Base-by-base conservation (phyloP, 1,140 invertebrate species). In the Cyclargus thomasi region DNA sequence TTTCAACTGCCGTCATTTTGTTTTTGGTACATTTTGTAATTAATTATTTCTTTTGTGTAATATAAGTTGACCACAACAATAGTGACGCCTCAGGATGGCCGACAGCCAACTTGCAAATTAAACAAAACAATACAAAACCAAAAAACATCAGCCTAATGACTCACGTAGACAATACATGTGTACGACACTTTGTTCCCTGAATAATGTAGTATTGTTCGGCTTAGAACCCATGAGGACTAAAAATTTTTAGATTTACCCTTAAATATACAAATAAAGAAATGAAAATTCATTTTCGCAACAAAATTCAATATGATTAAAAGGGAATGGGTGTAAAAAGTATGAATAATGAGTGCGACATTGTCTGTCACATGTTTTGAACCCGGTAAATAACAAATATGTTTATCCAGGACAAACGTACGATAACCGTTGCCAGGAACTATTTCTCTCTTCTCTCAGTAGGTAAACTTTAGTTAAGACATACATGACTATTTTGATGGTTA, bases 141-240 rank as follows among this genome's bases (percentile, higher is more conserved):
- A 88, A 90, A 86, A 79, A 64, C 77, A 67, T 69, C 67, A 72
- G 68, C 78, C 67, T 88, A 88, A 90, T 90, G 86, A 90, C 75
- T 88, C 87, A 90, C 87, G 87, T 90, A 85, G 68, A 83, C 80
- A 83, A 85, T 86, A 90, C 86, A 90, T 80, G 82, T 88, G 87
- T 89, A 76, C 70, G 74, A 79, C 77, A 79, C 80, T 79, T 75
- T 79, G 81, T 82, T 70, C 74, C 81, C 81, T 82, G 80, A 83
- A 75, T 76, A 68, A 57, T 65, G 55, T 59, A 10, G 17, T 71
- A 20, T 2, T 59, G 1, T 59, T 59, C 11, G 39, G 39, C 3
- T 8, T 0, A 16, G 11, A 47, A 47, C 39, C 10, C 39, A 47
- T 11, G 10, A 8, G 8, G 1, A 0, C 39, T 47, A 47, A 8